Conservation (phyloP, 2,113 vertebrate genomes). For the Rhynchopsitta pachyrhyncha region DNA sequence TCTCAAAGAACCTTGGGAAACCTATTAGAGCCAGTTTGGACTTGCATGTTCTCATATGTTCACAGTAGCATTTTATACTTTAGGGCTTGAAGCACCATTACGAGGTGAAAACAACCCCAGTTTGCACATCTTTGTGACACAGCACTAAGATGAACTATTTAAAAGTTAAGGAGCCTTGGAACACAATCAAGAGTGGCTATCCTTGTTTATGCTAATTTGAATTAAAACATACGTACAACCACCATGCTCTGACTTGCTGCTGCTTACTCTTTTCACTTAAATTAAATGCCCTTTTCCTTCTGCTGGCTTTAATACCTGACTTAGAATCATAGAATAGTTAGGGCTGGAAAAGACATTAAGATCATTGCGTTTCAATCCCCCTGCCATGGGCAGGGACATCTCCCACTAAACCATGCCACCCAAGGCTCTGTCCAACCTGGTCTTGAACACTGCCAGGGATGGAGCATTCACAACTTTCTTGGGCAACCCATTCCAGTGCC, state of each 20-base stretch:
- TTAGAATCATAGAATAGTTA: not conserved
- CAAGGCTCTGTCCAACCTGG: not conserved
- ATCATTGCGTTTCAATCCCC: not conserved
- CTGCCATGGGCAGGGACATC: not conserved
- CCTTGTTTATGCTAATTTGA: not conserved
- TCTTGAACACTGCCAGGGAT: not conserved
- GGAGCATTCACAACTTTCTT: not conserved
- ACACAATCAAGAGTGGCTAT: not conserved
- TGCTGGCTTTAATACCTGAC: not conserved
- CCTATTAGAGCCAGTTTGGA: not conserved
- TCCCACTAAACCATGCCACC: not conserved
- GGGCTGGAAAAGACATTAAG: not conserved
- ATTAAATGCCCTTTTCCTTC: not conserved
- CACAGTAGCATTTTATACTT: not conserved
- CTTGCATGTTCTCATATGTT: accelerated
- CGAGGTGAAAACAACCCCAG: not conserved
- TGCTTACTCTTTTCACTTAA: not conserved
- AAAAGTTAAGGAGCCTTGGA: not conserved
- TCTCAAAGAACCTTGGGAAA: not conserved
- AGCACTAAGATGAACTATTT: not conserved
- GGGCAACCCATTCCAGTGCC: not conserved
- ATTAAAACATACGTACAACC: not conserved
- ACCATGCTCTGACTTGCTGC: not conserved
- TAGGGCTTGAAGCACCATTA: not conserved
- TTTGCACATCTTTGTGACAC: not conserved